Base-by-base conservation (phyloP, 2,888 invertebrate genomes). In the Caenorhabditis wallacei region DNA sequence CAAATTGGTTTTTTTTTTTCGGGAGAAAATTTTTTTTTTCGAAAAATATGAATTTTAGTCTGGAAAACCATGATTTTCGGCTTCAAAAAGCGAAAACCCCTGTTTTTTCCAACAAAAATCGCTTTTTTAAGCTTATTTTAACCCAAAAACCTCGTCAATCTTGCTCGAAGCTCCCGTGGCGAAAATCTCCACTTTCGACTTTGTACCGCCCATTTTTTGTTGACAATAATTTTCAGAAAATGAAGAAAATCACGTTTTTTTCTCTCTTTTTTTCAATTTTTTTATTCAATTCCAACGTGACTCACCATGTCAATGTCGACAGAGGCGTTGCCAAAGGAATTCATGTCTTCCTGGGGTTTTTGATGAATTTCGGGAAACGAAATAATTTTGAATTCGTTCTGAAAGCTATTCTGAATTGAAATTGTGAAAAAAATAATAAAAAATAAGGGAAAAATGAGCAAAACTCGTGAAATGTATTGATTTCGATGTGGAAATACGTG, bases 221-320 rank as follows among this genome's bases (percentile, higher is more conserved):
- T 22, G 20, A 54, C 46, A 35, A 66, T 35, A 35, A n/a, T n/a
- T n/a, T n/a, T n/a, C n/a, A n/a, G n/a, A n/a, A n/a, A n/a, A n/a
- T n/a, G n/a, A n/a, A n/a, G n/a, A 35, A 35, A 35, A 18, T 30
- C 57, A 40, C 7, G 40, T 54, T 48, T 53, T 63, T 24, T 56
- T 35, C 37, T 66, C 18, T 20, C 20, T 16, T 37, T 59, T 40
- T 20, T 24, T 56, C 16, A 8, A 40, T 53, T 76, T 40, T 16
- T 37, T 51, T 16, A 43, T 35, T 57, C 5, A 48, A 26, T 37
- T 74, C 26, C 53, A 26, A 54, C 48, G 37, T 68, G 63, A 83
- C 84, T 48, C 37, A 88, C 88, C 84, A 87, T 84, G 72, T 88
- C 88, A 75, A 88, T 88, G 68, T 88, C 88, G 64, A 88, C 87